phyloP scores from a whole-genome alignment of 2,113 vertebrate genomes.

The Toxostoma redivivum region DNA sequence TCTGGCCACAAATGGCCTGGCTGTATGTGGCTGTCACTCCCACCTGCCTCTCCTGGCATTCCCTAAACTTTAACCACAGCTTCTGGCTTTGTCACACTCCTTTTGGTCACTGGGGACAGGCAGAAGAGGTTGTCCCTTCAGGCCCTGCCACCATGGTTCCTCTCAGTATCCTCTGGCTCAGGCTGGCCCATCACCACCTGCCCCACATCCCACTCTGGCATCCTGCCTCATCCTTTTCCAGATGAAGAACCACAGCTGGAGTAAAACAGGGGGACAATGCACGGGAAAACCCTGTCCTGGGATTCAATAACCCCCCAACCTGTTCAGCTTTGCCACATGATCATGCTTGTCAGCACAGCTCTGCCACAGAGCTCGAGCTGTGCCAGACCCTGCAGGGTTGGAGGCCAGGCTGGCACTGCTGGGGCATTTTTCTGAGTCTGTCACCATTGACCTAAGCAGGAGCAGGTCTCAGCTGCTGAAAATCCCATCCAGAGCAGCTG shows the following conservation, averaged over 20 bases:
- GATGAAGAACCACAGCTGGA: neutral
- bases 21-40: fast-evolving
- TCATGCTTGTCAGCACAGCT: fast-evolving
- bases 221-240: neutral
- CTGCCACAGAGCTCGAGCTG: neutral
- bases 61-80: fast-evolving
- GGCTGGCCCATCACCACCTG: neutral
- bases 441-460: neutral
- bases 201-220: fast-evolving
- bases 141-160: fast-evolving
- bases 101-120: fast-evolving
- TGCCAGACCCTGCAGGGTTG: fast-evolving
- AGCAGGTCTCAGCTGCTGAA: neutral
- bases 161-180: neutral
- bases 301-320: neutral
- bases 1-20: neutral
- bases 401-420: neutral
- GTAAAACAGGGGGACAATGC: neutral
- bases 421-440: neutral
- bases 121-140: neutral
- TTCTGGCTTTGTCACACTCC: neutral
- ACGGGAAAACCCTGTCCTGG: neutral
- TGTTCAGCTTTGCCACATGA: neutral
- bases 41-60: neutral
- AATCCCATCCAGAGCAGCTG: neutral